Percentiles rank a stretch among this genome's conserved stretches.
phyloP scores from a whole-genome alignment of 2,113 vertebrate genomes.

The Chrysochloris asiatica region DNA sequence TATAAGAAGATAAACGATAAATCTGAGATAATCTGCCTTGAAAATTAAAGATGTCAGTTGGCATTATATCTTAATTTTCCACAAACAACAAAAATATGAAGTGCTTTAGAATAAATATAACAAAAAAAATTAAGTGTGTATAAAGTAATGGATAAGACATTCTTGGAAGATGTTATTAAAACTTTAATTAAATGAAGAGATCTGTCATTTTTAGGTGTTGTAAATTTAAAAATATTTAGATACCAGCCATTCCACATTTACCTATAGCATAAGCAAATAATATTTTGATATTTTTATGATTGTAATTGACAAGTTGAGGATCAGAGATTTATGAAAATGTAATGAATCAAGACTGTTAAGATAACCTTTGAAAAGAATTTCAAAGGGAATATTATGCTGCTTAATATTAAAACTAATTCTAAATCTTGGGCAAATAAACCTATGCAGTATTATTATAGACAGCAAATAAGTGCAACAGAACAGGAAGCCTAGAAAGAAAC shows the following conservation, averaged over 20 bases:
- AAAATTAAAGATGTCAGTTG: background rate
- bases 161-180: background rate
- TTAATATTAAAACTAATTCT: background rate
- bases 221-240: background rate
- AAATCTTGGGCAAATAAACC: background rate
- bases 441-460: background rate
- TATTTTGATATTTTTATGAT: background rate
- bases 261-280: background rate
- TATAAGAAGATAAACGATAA: background rate
- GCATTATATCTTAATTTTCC: background rate
- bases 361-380: background rate
- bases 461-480: background rate
- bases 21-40: background rate
- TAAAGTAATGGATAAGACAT: background rate
- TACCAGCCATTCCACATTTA: background rate
- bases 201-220: background rate
- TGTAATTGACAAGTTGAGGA: background rate
- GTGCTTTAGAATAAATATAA: background rate
- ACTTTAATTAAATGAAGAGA: background rate
- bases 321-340: background rate
- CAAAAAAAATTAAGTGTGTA: too few relatives aligned
- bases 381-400: background rate
- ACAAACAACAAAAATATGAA: background rate
- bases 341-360: background rate
- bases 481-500: background rate